Evolutionary conservation across 2,113 vertebrate species (phyloP), one percentile per base, ranked within the genome.

Genomic region (Mastomys coucha): DNA sequence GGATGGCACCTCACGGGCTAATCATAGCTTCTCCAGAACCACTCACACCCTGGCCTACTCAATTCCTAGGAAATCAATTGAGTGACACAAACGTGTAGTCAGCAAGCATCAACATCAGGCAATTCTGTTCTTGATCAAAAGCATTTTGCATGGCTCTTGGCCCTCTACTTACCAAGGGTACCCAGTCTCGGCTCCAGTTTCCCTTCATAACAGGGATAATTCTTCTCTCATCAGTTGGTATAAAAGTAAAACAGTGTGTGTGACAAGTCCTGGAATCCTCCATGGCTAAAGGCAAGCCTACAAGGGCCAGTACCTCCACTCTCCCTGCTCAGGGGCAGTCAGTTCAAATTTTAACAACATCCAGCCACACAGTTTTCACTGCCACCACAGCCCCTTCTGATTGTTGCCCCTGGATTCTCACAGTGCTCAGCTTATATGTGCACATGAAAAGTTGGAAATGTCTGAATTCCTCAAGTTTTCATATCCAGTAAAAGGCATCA

Each of bases 351-450:
- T n/a, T 26, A 16, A 17, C 60, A 39, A 45, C 45, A 89, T 19
- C 51, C 13, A n/a, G 9, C 11, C 42, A 2, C 53, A 88, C 65
- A 16, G 4, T 13, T 49, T 39, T 13, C 5, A 0, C 39, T 51
- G 49, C n/a, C 26, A 65, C n/a, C 51, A 31, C 12, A 86, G 81
- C 20, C 22, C 45, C 60, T 60, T 70, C 45, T 75, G 19, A 12
- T 76, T 51, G 42, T 33, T 12, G 56, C 51, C 36, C 60, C n/a
- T 36, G 45, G 75, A 42, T 12, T 69, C 36, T 28, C 9, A 31
- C 0, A 58, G 58, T 76, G 28, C 31, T 81, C 13, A 6, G 8
- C 39, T 58, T 39, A 7, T 33, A n/a, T 0, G 42, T 1, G 0
- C 20, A 36, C 24, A 17, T 76, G 26, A 20, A 26, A 70, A 80